Base-by-base conservation (phyloP, 2,888 invertebrate genomes). In the Argyresthia goedartella region DNA sequence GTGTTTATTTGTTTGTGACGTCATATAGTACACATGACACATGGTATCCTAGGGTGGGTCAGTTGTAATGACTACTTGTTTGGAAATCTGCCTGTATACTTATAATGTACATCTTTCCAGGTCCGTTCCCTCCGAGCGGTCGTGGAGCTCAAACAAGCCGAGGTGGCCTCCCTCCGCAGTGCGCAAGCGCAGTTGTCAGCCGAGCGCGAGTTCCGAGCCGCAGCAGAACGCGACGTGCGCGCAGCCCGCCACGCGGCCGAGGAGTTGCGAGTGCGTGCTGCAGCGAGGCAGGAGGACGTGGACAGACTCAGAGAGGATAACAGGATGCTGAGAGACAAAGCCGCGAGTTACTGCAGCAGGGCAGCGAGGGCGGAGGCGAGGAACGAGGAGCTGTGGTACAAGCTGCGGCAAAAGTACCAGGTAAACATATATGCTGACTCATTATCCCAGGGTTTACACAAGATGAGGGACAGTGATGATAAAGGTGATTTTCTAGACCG, bases 321-420 rank as follows among this genome's bases (percentile, higher is more conserved):
- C 67, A 90, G 93, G 57, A 88, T 91, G 49, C 79, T 96, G 52
- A 85, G 91, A 41, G 93, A 94, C 57, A 89, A 90, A 1, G 91
- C 92, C 54, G 92, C 92, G 48, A 90, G 94, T 53, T 94, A 96
- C 71, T 86, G 90, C 1, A 92, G 94, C 65, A 93, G 93, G 59
- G 94, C 94, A 64, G 91, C 93, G 55, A 88, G 95, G 1, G 78
- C 96, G 48, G 90, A 91, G 0, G 93, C 94, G 67, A 91, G 94
- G 68, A 96, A 96, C 69, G 97, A 97, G 78, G 95, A 96, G 76
- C 88, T 97, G 2, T 90, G 94, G 63, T 97, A 95, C 91, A 93
- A 93, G 67, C 88, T 97, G 54, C 89, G 93, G 64, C 94, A 95
- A 72, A 94, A 93, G 71, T 92, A 92, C 53, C 93, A 94, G 76